Conservation (phyloP, 1,140 invertebrate genomes). For the Drosophila auraria region DNA sequence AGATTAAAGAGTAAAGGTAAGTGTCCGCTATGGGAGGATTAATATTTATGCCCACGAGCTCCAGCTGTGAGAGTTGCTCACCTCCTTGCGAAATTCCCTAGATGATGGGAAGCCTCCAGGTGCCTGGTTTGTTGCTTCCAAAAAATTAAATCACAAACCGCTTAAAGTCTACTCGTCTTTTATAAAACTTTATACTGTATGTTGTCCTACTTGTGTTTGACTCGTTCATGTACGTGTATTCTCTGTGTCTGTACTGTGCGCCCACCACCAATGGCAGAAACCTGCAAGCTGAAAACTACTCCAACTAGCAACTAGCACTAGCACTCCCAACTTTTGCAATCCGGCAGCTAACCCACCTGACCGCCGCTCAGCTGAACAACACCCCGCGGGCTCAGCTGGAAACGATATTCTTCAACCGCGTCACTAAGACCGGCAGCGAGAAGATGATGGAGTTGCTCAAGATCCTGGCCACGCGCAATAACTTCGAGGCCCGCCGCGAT, state of each 20-base stretch:
- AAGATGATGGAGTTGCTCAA: conserved; percentile 94
- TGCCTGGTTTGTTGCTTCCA: conserved; percentile 53
- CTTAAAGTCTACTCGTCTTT: conserved; percentile 49
- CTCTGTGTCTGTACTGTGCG: conserved; percentile 50
- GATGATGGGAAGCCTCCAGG: conserved; percentile 51
- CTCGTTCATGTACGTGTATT: conserved; percentile 39
- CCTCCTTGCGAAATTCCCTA: conserved; percentile 44
- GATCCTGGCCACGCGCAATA: conserved; percentile 90
- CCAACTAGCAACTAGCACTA: conserved; percentile 54
- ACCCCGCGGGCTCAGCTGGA: conserved; percentile 90
- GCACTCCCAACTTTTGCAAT: conserved; percentile 74
- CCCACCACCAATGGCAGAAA: conserved; percentile 33
- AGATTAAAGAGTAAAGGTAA: conserved; percentile 68
- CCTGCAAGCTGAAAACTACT: conserved; percentile 41
- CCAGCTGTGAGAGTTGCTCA: conserved; percentile 51
- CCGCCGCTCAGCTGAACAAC: conserved; percentile 89
- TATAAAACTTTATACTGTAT: conserved; percentile 30
- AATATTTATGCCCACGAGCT: conserved; percentile 49
- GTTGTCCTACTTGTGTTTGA: conserved; percentile 54
- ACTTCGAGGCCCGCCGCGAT: conserved; percentile 93
- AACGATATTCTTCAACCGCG: conserved; percentile 95
- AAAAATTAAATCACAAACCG: conserved; percentile 46
- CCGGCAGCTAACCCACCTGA: conserved; percentile 69
- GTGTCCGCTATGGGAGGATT: conserved; percentile 63
- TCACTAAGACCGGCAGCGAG: conserved; percentile 94